A percentile compares a stretch with the other conserved stretches of the same genome.
Evolutionary conservation across 2,888 invertebrate species (phyloP).

Genomic region (Microctonus hyperodae): DNA sequence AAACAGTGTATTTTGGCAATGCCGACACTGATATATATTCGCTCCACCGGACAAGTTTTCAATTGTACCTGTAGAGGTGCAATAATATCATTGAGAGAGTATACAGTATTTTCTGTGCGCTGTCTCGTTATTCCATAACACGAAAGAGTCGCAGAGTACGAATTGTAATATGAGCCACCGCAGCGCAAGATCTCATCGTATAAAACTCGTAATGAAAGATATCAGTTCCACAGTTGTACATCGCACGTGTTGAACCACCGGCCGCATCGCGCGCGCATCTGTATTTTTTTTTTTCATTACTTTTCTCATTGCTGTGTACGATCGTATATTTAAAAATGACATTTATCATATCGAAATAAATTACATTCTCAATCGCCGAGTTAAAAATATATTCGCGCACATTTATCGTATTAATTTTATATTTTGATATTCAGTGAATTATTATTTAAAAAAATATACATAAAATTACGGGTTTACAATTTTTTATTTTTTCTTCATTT

Average conservation of each 20-base stretch:
- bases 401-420: not conserved
- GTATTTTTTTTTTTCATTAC: too few relatives aligned
- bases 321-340: not conserved
- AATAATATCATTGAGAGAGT: not conserved
- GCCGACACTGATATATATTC: not conserved
- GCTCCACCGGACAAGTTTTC: too few relatives aligned
- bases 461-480: too few relatives aligned
- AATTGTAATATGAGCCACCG: not conserved
- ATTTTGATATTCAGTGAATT: not conserved
- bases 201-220: not conserved
- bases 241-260: not conserved
- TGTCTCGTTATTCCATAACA: not conserved
- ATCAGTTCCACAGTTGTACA: not conserved
- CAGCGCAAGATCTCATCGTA: not conserved
- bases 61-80: not conserved
- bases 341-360: conserved; percentile 2
- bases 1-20: not conserved
- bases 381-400: not conserved
- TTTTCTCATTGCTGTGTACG: not conserved
- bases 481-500: too few relatives aligned
- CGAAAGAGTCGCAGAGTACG: too few relatives aligned
- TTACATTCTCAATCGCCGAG: not conserved
- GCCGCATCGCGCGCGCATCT: not conserved
- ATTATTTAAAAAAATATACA: too few relatives aligned
- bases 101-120: too few relatives aligned